Evolutionary conservation across 2,113 vertebrate species (phyloP), one percentile per base, ranked within the genome.

Genomic region (Nycticryphes semicollaris): DNA sequence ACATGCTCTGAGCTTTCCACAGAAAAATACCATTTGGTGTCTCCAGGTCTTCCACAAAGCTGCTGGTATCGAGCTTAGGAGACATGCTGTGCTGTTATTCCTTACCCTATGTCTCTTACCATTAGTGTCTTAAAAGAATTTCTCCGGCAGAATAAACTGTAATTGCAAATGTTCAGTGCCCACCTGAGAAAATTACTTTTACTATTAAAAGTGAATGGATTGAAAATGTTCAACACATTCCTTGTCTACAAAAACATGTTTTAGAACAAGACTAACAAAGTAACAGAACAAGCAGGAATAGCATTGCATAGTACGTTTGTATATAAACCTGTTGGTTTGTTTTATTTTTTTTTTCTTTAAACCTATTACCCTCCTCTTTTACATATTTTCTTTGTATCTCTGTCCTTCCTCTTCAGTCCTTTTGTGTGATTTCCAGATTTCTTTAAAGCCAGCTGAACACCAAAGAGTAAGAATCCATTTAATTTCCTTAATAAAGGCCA

Each of bases 151-250:
- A 97, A 96, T 94, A 95, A 94, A 83, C 73, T 73, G 81, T 86
- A 95, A 95, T 96, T 91, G 91, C 75, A 94, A 72, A 75, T 95
- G 83, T 75, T 95, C 85, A 78, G 67, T 90, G 67, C 67, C 88
- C 88, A 97, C 78, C 93, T 96, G 94, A 95, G 92, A 95, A 97
- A 96, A 97, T 93, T 69, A 94, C 93, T 82, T 93, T 88, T 90
- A 28, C 66, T 93, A 84, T 93, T 95, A 89, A 94, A 94, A 67
- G n/a, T 76, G 86, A 97, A 87, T 59, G 64, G 68, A 79, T 89
- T 0, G 8, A 91, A 96, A 93, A 84, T 35, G 8, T 91, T 96
- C 70, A 57, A 39, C 5, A 6, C 54, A 63, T 93, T 88, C 56
- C 18, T 45, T 33, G 80, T 69, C 45, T 77, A 48, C 19, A 14